Conservation (phyloP, 2,797 vertebrate genomes). For the Emys orbicularis region DNA sequence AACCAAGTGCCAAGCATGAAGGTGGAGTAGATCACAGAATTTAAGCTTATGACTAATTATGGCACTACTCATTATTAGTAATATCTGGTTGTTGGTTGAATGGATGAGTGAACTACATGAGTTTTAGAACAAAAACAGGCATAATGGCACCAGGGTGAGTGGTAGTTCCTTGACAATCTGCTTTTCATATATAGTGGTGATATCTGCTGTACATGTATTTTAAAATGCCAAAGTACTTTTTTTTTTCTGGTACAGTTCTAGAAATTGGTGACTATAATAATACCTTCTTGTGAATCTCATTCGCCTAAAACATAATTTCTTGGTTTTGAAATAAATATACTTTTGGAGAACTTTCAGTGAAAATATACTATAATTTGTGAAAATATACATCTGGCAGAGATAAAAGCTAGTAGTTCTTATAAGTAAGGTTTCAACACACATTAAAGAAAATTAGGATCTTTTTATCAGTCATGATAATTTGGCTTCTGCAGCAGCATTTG, state of each 20-base stretch:
- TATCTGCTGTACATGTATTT: neutral
- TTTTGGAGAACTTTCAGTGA: neutral
- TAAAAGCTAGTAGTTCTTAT: neutral
- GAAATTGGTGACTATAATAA: neutral
- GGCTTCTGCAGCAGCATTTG: neutral
- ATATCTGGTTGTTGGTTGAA: neutral
- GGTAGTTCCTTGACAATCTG: neutral
- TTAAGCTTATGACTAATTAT: neutral
- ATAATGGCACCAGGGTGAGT: neutral
- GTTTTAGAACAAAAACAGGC: neutral
- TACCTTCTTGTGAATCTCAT: neutral
- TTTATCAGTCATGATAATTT: constrained; percentile 1
- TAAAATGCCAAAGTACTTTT: neutral
- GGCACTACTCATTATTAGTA: neutral
- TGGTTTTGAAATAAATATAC: neutral
- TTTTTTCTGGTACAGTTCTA: neutral
- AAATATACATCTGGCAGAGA: neutral
- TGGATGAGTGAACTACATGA: neutral
- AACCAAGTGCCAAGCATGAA: neutral
- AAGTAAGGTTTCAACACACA: neutral
- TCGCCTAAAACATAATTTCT: neutral
- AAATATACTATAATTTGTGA: neutral
- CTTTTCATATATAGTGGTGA: neutral
- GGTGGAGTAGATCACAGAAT: neutral
- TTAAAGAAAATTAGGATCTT: constrained; percentile 22